phyloP scores from a whole-genome alignment of 2,888 invertebrate species.

The Petrophora chlorosata region DNA sequence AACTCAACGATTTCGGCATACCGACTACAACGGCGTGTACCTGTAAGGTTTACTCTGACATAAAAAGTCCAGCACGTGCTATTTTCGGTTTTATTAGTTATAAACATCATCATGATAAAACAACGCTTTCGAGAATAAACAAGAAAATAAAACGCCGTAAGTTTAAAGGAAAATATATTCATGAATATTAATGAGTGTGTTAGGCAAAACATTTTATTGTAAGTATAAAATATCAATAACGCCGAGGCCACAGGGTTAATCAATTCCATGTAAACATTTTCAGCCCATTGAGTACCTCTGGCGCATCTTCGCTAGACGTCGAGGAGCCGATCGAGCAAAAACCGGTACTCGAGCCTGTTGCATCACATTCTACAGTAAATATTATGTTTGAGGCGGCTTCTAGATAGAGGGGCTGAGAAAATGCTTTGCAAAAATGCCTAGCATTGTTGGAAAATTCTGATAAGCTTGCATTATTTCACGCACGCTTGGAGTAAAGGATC shows the following conservation, averaged over 20 bases:
- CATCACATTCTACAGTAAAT: slow-evolving; percentile 61
- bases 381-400: slow-evolving; percentile 31
- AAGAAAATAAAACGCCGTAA: slow-evolving; percentile 2
- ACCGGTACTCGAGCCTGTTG: slow-evolving; percentile 70
- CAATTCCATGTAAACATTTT: slow-evolving; percentile 64
- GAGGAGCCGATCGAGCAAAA: slow-evolving; percentile 69
- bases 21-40: slow-evolving; percentile 17
- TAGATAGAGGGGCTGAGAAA: slow-evolving; percentile 3
- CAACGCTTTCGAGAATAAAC: slow-evolving; percentile 3
- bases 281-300: slow-evolving; percentile 65
- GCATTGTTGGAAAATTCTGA: slow-evolving; percentile 6
- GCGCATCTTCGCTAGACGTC: slow-evolving; percentile 66
- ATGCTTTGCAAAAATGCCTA: neutral
- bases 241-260: slow-evolving; percentile 54
- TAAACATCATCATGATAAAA: slow-evolving; percentile 20
- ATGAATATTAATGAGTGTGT: slow-evolving; percentile 2
- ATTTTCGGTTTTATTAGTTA: slow-evolving; percentile 21
- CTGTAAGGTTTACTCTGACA: slow-evolving; percentile 13
- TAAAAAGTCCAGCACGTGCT: slow-evolving; percentile 30
- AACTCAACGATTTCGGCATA: slow-evolving; percentile 32
- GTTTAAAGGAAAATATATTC: slow-evolving; percentile 3
- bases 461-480: slow-evolving; percentile 36
- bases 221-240: slow-evolving; percentile 22
- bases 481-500: slow-evolving; percentile 45
- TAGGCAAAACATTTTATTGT: neutral